Evolutionary conservation across 2,113 vertebrate genomes (phyloP).

Genomic region (Megaceryle maxima): DNA sequence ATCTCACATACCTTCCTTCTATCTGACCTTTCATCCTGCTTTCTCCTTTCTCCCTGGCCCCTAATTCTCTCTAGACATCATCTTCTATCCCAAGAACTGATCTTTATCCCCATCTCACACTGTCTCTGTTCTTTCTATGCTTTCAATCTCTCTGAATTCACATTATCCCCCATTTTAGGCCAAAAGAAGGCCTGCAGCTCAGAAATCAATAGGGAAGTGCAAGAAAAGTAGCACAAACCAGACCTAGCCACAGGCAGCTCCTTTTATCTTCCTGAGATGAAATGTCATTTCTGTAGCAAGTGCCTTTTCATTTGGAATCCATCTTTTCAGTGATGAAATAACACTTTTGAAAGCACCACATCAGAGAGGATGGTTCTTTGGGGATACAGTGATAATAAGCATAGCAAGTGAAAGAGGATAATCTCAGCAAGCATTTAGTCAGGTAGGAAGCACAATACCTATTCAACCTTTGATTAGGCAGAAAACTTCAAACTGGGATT

Average conservation of each 20-base stretch:
- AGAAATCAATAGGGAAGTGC: slow-evolving; percentile 67
- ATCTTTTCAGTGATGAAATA: slow-evolving; percentile 58
- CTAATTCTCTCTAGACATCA: background rate
- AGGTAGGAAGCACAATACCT: slow-evolving; percentile 55
- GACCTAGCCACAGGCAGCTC: slow-evolving; percentile 50
- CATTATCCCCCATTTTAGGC: slow-evolving; percentile 6
- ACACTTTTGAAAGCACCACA: slow-evolving; percentile 38
- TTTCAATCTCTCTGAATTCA: slow-evolving; percentile 12
- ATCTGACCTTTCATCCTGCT: background rate
- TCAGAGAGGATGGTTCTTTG: slow-evolving; percentile 18
- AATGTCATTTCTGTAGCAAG: slow-evolving; percentile 54
- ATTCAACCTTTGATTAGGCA: slow-evolving; percentile 27
- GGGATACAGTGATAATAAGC: slow-evolving; percentile 39
- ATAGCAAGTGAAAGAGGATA: slow-evolving; percentile 42
- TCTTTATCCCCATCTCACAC: background rate
- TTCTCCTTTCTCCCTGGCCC: background rate
- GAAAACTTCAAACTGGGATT: slow-evolving; percentile 39
- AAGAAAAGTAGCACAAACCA: slow-evolving; percentile 49
- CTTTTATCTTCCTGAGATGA: slow-evolving; percentile 64
- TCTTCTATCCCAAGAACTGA: background rate
- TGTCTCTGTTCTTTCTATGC: background rate
- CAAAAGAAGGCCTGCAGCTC: slow-evolving; percentile 18
- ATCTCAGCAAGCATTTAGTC: slow-evolving; percentile 60
- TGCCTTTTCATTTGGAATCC: slow-evolving; percentile 56
- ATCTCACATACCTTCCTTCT: background rate